Evolutionary conservation across 2,113 vertebrate genomes (phyloP).

Genomic region (Egretta garzetta): DNA sequence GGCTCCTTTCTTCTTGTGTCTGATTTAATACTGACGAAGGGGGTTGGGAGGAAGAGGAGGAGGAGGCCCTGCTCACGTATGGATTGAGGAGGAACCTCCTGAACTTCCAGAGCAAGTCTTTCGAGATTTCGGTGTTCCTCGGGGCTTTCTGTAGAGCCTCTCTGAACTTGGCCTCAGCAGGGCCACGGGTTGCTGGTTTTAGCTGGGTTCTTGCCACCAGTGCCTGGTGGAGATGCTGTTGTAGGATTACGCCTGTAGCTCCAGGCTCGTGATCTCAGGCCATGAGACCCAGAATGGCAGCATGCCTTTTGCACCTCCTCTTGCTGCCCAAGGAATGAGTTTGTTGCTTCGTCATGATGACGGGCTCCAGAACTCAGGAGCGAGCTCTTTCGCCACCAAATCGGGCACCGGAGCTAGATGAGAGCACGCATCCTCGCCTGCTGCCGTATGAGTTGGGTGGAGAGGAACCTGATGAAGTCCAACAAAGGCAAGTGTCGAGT

Average conservation of each 20-base stretch:
- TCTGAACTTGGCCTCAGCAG: not conserved
- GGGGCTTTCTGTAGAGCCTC: not conserved
- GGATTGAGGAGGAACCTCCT: not conserved
- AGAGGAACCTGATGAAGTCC: too few species aligned
- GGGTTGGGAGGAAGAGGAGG: too few species aligned
- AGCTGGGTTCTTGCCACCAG: not conserved
- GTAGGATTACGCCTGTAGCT: not conserved
- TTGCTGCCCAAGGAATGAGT: not conserved
- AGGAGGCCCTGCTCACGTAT: not conserved
- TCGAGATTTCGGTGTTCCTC: not conserved
- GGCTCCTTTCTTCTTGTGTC: not conserved
- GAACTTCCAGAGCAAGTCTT: not conserved
- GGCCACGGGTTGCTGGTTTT: not conserved
- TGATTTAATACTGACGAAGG: fast-evolving
- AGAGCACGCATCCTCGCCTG: fast-evolving
- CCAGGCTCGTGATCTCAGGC: fast-evolving
- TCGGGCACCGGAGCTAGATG: fast-evolving
- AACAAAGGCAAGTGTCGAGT: too few species aligned
- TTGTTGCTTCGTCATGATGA: fast-evolving
- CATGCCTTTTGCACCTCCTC: not conserved
- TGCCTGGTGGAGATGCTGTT: not conserved
- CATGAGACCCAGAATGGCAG: fast-evolving
- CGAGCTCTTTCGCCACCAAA: not conserved
- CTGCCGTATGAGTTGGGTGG: not conserved
- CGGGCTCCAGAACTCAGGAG: not conserved